Conservation (phyloP, 2,113 vertebrate species). For the Ursus arctos region DNA sequence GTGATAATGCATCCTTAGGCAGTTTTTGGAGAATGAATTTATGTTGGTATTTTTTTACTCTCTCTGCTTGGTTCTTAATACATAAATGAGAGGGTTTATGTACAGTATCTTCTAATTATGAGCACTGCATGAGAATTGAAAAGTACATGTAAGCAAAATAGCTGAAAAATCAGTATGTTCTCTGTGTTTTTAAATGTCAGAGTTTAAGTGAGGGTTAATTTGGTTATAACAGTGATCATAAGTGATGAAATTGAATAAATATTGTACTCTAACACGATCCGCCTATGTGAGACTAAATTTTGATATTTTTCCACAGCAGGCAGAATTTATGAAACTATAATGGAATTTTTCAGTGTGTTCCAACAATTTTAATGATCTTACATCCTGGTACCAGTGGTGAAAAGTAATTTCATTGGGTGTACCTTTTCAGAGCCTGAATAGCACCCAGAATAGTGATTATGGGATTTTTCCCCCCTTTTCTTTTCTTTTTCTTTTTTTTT, state of each 20-base stretch:
- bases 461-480: not conserved
- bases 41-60: slow-evolving; percentile 58
- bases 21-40: slow-evolving; percentile 75
- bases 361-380: slow-evolving; percentile 45
- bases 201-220: slow-evolving; percentile 83
- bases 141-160: slow-evolving; percentile 75
- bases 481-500: not conserved
- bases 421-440: not conserved
- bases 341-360: not conserved
- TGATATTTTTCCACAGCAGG: slow-evolving; percentile 42
- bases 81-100: slow-evolving; percentile 72
- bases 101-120: slow-evolving; percentile 77
- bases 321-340: not conserved
- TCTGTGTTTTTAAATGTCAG: slow-evolving; percentile 83
- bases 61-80: slow-evolving; percentile 66
- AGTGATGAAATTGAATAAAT: slow-evolving; percentile 88
- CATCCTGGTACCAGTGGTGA: not conserved
- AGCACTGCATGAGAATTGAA: slow-evolving; percentile 86
- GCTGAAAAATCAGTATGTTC: slow-evolving; percentile 77
- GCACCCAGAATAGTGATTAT: not conserved
- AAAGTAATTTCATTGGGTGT: not conserved
- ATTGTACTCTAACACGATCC: slow-evolving; percentile 71
- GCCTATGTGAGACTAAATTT: slow-evolving; percentile 74
- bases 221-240: slow-evolving; percentile 82
- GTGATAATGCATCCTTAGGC: slow-evolving; percentile 73